A percentile compares a stretch with the other conserved stretches of the same genome.
Evolutionary conservation across 2,113 vertebrate species (phyloP).

Genomic region (Circaetus gallicus): DNA sequence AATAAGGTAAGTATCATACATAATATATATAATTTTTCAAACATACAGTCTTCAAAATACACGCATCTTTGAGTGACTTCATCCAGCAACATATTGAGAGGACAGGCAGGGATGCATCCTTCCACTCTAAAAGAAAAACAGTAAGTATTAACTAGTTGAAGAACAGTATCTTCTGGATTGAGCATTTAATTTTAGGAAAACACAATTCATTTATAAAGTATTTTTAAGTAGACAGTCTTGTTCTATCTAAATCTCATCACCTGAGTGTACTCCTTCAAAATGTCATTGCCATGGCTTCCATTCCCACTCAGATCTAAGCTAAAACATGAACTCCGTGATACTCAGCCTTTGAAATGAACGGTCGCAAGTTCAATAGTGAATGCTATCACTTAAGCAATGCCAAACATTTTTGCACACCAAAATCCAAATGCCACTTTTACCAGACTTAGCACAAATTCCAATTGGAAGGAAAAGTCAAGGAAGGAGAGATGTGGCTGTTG

Average conservation of each 20-base stretch:
- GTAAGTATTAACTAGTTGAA: background rate
- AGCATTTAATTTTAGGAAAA: background rate
- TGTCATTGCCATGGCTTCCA: background rate
- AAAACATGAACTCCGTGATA: background rate
- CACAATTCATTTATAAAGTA: background rate
- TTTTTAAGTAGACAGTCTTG: background rate
- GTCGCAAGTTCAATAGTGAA: background rate
- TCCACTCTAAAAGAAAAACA: conserved; percentile 83
- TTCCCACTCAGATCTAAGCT: background rate
- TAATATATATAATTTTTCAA: background rate
- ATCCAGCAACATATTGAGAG: conserved; percentile 87
- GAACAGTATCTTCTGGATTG: background rate
- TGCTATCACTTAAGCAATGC: background rate
- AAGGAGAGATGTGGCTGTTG: background rate
- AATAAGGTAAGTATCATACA: background rate
- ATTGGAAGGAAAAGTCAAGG: background rate
- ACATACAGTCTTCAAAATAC: conserved; percentile 90
- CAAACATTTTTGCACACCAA: background rate
- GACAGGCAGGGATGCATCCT: conserved; percentile 88
- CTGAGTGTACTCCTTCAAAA: background rate
- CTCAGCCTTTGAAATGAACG: background rate
- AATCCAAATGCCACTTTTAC: background rate
- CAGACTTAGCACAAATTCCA: background rate
- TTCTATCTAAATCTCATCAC: background rate
- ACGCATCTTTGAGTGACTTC: conserved; percentile 93